Base-by-base conservation (phyloP, 2,888 invertebrate species). In the Tinea semifulvella region DNA sequence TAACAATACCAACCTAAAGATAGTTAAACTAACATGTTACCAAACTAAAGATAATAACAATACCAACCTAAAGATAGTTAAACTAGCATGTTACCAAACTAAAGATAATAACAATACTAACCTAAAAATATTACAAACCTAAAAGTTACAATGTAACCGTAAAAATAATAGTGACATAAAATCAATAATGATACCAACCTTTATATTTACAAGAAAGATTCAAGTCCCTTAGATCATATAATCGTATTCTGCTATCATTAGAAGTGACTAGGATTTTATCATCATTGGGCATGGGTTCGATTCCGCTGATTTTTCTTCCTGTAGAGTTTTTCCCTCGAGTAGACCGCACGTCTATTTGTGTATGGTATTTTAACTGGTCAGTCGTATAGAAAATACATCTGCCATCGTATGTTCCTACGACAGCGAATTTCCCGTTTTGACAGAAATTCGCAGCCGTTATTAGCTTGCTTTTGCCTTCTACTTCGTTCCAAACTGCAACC, bases 401-500 rank as follows among this genome's bases (percentile, higher is more conserved):
- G 0, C 99, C 99, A 74, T 98, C 98, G 76, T 98, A 99, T 0
- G 98, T 96, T 27, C 98, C 98, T 0, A 98, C 96, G 1, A 98
- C 98, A 0, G 97, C 97, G 76, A 97, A 97, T 67, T 97, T 96
- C 6, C 98, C 98, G 79, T 97, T 96, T 65, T 95, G 93, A 60
- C 96, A 97, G 76, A 98, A 98, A 72, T 96, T 97, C 0, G 97
- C 97, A 0, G 98, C 96, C 0, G 98, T 98, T 62, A 98, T 98
- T 8, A 98, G 83, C 61, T 95, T 96, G 1, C 92, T 91, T 58
- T 91, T 92, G n/a, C 96, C 95, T 66, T 94, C 93, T 0, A 96
- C 90, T 76, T 98, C 98, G 69, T 95, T 98, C 97, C 98, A 98
- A 5, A 97, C 88, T 0, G 96, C 96, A 5, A 98, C 98, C 84